Evolutionary conservation across 2,797 vertebrate species (phyloP).

Genomic region (Lophius americanus): DNA sequence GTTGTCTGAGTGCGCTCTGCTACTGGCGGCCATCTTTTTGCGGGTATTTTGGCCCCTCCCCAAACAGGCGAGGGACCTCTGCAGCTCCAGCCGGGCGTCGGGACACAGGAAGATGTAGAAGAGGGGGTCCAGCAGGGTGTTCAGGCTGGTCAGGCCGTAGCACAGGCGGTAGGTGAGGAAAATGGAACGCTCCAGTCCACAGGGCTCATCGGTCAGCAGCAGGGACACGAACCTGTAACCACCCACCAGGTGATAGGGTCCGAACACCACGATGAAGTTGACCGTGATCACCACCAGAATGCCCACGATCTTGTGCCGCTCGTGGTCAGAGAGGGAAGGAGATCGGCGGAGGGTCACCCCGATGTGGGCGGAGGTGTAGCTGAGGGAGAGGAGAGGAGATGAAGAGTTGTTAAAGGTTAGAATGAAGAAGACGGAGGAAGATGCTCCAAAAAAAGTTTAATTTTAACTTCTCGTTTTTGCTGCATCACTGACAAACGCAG

Average conservation of each 20-base stretch:
- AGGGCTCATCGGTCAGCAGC: slow-evolving; percentile 74
- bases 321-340: slow-evolving; percentile 77
- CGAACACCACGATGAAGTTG: slow-evolving; percentile 83
- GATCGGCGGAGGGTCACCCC: slow-evolving; percentile 78
- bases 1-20: slow-evolving; percentile 32
- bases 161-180: slow-evolving; percentile 80
- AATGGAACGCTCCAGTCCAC: slow-evolving; percentile 74
- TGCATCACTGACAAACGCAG: neutral
- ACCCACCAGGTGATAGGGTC: slow-evolving; percentile 84
- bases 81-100: slow-evolving; percentile 79
- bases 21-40: slow-evolving; percentile 44
- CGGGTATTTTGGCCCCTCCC: slow-evolving; percentile 35
- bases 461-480: neutral
- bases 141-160: slow-evolving; percentile 84
- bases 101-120: slow-evolving; percentile 85
- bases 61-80: slow-evolving; percentile 76
- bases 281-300: slow-evolving; percentile 82
- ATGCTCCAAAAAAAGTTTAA: too few relatives aligned
- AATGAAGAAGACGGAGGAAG: too few relatives aligned
- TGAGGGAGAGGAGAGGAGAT: slow-evolving; percentile 39
- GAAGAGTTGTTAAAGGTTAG: slow-evolving; percentile 5
- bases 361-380: slow-evolving; percentile 83
- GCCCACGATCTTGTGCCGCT: slow-evolving; percentile 80
- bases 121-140: slow-evolving; percentile 83
- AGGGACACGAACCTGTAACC: slow-evolving; percentile 80